phyloP scores from a whole-genome alignment of 2,797 vertebrate genomes.

The Ataeniobius toweri region DNA sequence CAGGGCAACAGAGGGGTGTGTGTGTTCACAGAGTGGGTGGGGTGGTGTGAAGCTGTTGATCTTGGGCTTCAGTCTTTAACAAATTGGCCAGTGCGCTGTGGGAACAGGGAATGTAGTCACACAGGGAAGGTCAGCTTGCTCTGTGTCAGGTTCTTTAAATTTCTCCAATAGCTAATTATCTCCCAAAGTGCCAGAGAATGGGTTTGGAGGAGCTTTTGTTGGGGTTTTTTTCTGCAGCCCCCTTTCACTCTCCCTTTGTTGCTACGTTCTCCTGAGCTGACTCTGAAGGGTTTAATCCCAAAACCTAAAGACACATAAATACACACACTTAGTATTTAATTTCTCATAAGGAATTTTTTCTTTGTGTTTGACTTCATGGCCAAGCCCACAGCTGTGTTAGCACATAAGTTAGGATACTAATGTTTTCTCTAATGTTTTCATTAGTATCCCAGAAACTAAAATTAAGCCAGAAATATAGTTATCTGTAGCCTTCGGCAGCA shows the following conservation, averaged over 20 bases:
- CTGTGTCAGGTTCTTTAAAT: constrained; percentile 70
- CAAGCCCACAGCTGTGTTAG: neutral
- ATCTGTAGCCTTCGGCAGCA: constrained; percentile 1
- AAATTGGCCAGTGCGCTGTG: constrained; percentile 66
- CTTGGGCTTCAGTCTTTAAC: constrained; percentile 69
- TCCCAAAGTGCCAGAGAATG: constrained; percentile 63
- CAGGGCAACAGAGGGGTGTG: constrained; percentile 46
- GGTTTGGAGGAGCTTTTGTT: constrained; percentile 65
- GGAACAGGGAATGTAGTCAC: constrained; percentile 63
- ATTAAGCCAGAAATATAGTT: constrained; percentile 13
- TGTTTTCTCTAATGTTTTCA: neutral
- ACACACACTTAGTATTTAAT: constrained; percentile 5
- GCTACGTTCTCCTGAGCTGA: constrained; percentile 42
- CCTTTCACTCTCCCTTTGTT: constrained; percentile 18
- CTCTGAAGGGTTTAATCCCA: constrained; percentile 45
- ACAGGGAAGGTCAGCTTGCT: constrained; percentile 56
- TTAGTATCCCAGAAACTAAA: constrained; percentile 33
- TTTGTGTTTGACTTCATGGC: constrained; percentile 15
- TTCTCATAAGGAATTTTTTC: constrained; percentile 14
- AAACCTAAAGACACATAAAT: constrained; percentile 32
- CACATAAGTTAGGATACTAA: neutral
- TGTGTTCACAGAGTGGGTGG: constrained; percentile 60
- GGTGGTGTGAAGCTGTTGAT: constrained; percentile 64
- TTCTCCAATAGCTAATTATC: constrained; percentile 75
- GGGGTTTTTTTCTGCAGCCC: constrained; percentile 40